These are phyloP conservation scores for Pachypeltis micranthus DNA, from an alignment of 1,140 invertebrate species.

Conservation along the genomic window DNA sequence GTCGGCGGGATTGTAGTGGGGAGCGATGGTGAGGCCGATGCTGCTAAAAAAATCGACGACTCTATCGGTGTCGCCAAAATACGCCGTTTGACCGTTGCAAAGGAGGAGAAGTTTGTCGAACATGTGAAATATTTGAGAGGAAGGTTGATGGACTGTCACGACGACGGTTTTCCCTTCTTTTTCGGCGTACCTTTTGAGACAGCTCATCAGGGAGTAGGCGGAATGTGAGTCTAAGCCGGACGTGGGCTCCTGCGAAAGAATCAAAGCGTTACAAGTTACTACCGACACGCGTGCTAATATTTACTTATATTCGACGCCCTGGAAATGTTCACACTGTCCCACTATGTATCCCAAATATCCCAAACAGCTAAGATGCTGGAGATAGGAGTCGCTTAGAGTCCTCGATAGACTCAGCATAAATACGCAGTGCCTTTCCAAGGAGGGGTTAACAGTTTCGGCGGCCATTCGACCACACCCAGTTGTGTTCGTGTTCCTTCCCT, in stretches of 20 bases:
- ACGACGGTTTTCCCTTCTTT: conserved; percentile 70
- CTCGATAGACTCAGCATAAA: no score
- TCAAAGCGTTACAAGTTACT: no score
- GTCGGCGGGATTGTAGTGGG: conserved; percentile 77
- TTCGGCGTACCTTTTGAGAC: conserved; percentile 60
- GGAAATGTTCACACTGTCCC: no score
- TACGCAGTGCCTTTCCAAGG: no score
- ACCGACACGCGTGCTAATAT: no score
- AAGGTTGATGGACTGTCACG: conserved; percentile 74
- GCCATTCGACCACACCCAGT: no score
- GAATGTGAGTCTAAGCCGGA: conserved; percentile 76
- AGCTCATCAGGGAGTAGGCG: conserved; percentile 60
- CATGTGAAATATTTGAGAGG: conserved; percentile 78
- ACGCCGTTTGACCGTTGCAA: conserved; percentile 62
- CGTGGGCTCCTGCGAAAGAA: conserved; percentile 67
- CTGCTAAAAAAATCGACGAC: conserved; percentile 64
- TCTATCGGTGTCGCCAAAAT: conserved; percentile 62
- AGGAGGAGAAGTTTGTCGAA: conserved; percentile 70
- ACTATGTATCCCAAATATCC: no score
- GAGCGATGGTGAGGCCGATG: conserved; percentile 58
- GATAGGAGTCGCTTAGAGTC: no score
- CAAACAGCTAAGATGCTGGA: no score
- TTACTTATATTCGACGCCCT: no score
- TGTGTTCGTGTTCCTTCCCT: no score
- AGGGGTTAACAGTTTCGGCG: no score